Conservation (phyloP, 2,113 vertebrate species). For the Heterotilapia buettikoferi region DNA sequence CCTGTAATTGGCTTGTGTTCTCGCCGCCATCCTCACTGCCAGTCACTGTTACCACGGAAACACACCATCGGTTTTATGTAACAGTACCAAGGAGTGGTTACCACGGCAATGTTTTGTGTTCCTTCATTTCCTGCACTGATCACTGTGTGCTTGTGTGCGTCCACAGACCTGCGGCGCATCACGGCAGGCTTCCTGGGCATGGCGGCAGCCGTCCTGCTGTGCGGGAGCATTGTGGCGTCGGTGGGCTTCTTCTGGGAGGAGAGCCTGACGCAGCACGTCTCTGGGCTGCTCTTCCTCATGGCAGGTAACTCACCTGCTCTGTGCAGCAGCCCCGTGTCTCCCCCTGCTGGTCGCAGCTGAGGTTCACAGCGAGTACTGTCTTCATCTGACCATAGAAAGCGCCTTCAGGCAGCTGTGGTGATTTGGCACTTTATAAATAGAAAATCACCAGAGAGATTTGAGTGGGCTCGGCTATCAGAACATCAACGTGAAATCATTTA, state of each 20-base stretch:
- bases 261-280: constrained; percentile 79
- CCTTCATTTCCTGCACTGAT: not conserved
- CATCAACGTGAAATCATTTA: not conserved
- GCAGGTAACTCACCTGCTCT: constrained; percentile 69
- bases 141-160: not conserved
- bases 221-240: constrained; percentile 74
- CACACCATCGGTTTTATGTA: not conserved
- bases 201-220: constrained; percentile 80
- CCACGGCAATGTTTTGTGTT: constrained; percentile 22
- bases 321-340: not conserved
- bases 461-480: not conserved
- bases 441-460: not conserved
- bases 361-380: not conserved
- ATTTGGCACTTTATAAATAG: not conserved
- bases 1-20: not conserved
- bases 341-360: not conserved
- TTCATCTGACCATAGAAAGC: not conserved
- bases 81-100: constrained; percentile 7
- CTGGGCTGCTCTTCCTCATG: constrained; percentile 85
- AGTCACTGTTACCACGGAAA: constrained; percentile 19
- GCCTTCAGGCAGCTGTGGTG: not conserved
- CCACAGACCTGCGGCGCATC: constrained; percentile 77
- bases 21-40: not conserved
- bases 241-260: constrained; percentile 86
- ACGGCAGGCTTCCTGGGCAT: constrained; percentile 80